Evolutionary conservation across 2,888 invertebrate genomes (phyloP), one percentile per base, ranked within the genome.

Genomic region (Ochropacha duplaris): DNA sequence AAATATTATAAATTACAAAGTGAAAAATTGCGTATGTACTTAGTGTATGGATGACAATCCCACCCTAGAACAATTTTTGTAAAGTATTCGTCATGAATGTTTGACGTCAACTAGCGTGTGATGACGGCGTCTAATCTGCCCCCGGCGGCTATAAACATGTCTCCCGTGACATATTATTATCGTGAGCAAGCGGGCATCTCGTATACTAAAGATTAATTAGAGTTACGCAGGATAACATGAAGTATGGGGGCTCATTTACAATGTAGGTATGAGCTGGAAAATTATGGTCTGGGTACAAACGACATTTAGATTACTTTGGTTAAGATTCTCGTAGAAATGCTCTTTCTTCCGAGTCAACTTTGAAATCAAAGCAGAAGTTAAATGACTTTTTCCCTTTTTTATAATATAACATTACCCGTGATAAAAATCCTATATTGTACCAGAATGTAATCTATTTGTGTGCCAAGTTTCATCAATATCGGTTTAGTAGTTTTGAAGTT

Each of bases 141-240:
- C 55, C 50, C 6, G 55, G 36, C 24, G 62, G 56, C 61, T 50
- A 68, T 66, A 68, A 69, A 68, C 68, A 68, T 68, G 68, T 62
- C 69, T 57, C 50, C 39, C 55, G 58, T 62, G 69, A 69, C 65
- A 62, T 57, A 69, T 65, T 57, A 69, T 65, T 31, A 52, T 34
- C 52, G 52, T 44, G 44, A 44, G 19, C 44, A 19, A 36, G 36
- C 36, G 44, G 44, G 9, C 44, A 44, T 44, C 44, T 44, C 44
- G 19, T 34, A 22, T 9, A 52, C 31, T 52, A 52, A 52, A 31
- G 52, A 52, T 52, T 52, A 52, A 52, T 52, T 52, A 52, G 52
- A 31, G 52, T 31, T 22, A 22, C 31, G 31, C 31, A 52, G 52
- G 44, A 44, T 44, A 44, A 44, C 52, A 52, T 52, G 52, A 52